Conservation (phyloP, 2,113 vertebrate genomes). For the Orycteropus afer region DNA sequence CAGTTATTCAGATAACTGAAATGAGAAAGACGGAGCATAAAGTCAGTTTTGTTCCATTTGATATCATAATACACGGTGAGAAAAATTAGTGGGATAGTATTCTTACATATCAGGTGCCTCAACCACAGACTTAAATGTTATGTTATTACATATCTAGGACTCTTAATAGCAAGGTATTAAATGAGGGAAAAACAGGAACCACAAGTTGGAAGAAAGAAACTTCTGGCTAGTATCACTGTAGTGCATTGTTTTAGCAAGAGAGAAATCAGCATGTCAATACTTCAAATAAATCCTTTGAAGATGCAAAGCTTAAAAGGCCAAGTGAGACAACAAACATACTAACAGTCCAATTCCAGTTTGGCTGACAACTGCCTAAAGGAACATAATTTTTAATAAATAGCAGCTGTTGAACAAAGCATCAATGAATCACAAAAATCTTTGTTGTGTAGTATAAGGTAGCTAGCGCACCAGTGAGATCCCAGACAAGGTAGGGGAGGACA, state of each 20-base stretch:
- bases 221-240: background rate
- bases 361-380: slow-evolving; percentile 41
- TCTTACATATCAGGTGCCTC: background rate
- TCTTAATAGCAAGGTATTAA: slow-evolving; percentile 6
- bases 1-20: background rate
- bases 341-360: slow-evolving; percentile 21
- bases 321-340: background rate
- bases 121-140: background rate
- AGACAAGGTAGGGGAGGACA: background rate
- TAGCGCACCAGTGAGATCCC: background rate
- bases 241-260: slow-evolving; percentile 37
- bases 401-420: slow-evolving; percentile 55
- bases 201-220: background rate
- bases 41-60: background rate
- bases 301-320: background rate
- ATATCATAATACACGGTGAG: background rate
- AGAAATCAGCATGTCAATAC: slow-evolving; percentile 38
- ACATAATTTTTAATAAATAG: slow-evolving; percentile 51
- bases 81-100: background rate
- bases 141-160: background rate
- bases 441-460: background rate
- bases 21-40: background rate
- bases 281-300: slow-evolving; percentile 64
- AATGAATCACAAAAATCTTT: slow-evolving; percentile 24
- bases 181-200: background rate